Evolutionary conservation across 1,140 invertebrate species (phyloP).

Genomic region (Campodea augens): DNA sequence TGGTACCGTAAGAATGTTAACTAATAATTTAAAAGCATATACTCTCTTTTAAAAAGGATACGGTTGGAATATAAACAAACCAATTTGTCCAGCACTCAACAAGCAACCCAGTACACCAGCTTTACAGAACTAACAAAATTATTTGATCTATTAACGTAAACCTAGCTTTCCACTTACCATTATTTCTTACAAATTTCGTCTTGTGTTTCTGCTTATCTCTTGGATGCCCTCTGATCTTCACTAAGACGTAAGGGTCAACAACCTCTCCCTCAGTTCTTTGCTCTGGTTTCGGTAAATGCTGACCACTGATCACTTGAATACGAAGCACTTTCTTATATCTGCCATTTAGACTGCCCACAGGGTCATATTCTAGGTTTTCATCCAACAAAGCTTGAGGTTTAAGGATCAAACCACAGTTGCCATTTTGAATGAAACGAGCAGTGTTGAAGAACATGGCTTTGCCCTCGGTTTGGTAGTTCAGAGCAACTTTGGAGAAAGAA

Average conservation of each 20-base stretch:
- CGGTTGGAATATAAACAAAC: too few relatives aligned
- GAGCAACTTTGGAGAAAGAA: constrained; percentile 23
- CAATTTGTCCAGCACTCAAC: too few relatives aligned
- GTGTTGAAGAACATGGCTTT: constrained; percentile 33
- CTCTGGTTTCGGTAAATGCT: constrained; percentile 36
- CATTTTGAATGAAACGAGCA: constrained; percentile 39
- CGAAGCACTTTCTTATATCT: constrained; percentile 16
- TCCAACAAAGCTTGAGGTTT: constrained; percentile 28
- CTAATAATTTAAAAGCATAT: not conserved
- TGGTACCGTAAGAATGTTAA: not conserved
- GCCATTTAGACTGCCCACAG: constrained; percentile 1
- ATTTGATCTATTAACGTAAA: too few relatives aligned
- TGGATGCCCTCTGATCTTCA: constrained; percentile 29
- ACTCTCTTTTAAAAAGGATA: not conserved
- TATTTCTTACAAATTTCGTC: constrained; percentile 35
- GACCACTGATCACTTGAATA: constrained; percentile 35
- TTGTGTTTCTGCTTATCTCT: constrained; percentile 27
- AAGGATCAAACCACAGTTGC: constrained; percentile 42
- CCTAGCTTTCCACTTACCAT: constrained; percentile 26
- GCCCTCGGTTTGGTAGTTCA: constrained; percentile 37
- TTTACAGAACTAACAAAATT: too few relatives aligned
- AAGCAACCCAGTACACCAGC: too few relatives aligned
- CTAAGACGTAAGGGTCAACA: constrained; percentile 27
- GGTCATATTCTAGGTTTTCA: constrained; percentile 7
- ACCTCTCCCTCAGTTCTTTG: constrained; percentile 28